Evolutionary conservation across 2,888 invertebrate species (phyloP).

Genomic region (Tetheella fluctuosa): DNA sequence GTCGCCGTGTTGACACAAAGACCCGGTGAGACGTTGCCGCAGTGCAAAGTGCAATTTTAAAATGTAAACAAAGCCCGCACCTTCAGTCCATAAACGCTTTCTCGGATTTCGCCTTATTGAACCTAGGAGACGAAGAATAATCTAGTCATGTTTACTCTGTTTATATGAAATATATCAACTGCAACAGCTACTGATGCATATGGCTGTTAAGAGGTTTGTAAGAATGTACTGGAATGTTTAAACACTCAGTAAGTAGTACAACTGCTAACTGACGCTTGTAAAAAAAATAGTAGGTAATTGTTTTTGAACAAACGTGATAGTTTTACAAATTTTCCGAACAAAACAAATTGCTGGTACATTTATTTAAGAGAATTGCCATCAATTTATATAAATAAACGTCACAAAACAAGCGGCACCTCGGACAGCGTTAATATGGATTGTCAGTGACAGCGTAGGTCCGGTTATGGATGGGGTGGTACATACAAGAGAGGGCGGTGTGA

Average conservation of each 20-base stretch:
- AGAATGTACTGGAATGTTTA: not conserved
- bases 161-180: constrained; percentile 51
- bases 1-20: constrained; percentile 71
- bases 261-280: not conserved
- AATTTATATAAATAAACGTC: constrained; percentile 34
- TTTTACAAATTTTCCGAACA: not conserved
- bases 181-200: constrained; percentile 31
- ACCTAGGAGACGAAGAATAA: constrained; percentile 62
- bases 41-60: constrained; percentile 83
- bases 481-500: constrained; percentile 38
- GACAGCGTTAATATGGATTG: constrained; percentile 59
- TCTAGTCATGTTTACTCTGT: constrained; percentile 56
- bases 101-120: constrained; percentile 76
- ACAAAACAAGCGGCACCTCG: constrained; percentile 33
- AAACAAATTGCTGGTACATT: not conserved
- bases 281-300: not conserved
- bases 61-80: constrained; percentile 81
- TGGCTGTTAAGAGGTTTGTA: constrained; percentile 29
- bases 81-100: constrained; percentile 75
- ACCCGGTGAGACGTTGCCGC: constrained; percentile 67
- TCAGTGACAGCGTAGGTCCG: constrained; percentile 55
- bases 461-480: constrained; percentile 62
- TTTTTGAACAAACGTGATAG: constrained; percentile 1
- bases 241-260: not conserved
- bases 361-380: not conserved